These are phyloP conservation scores for Cephalotes varians DNA, from an alignment of 2,888 invertebrate genomes.

Conservation along the genomic window DNA sequence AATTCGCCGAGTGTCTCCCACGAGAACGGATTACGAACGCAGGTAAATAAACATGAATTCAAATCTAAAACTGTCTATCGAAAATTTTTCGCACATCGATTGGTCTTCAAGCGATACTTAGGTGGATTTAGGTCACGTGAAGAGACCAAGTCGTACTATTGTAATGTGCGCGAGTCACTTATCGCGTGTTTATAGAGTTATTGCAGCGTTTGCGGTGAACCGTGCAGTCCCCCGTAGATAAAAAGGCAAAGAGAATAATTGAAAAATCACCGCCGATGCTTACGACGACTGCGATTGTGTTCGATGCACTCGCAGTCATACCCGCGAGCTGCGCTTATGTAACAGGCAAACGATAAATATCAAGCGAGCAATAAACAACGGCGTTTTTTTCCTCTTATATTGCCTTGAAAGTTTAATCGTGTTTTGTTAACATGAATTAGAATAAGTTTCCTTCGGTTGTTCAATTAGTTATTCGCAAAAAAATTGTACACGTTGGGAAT, in stretches of 20 bases:
- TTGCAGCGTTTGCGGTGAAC: constrained; percentile 22
- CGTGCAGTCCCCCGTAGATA: constrained; percentile 9
- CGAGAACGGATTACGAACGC: neutral
- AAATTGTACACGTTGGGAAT: neutral
- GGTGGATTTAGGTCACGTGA: constrained; percentile 15
- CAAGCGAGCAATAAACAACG: neutral
- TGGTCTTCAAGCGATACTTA: neutral
- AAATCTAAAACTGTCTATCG: neutral
- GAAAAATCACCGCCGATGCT: constrained; percentile 27
- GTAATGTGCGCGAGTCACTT: constrained; percentile 22
- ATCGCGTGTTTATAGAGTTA: constrained; percentile 31
- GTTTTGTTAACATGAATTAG: neutral
- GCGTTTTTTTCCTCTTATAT: neutral
- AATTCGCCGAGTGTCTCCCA: neutral
- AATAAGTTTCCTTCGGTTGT: neutral
- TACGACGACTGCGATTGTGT: constrained; percentile 9
- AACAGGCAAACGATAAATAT: constrained; percentile 7
- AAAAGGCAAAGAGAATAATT: constrained; percentile 28
- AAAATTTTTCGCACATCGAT: neutral
- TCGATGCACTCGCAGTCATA: neutral
- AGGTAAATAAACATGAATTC: neutral
- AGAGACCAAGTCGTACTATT: neutral
- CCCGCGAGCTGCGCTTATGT: constrained; percentile 21
- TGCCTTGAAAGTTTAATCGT: neutral
- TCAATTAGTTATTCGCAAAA: neutral